Percentiles rank a stretch among this genome's conserved stretches.
Evolutionary conservation across 2,113 vertebrate genomes (phyloP).

Genomic region (Mastomys coucha): DNA sequence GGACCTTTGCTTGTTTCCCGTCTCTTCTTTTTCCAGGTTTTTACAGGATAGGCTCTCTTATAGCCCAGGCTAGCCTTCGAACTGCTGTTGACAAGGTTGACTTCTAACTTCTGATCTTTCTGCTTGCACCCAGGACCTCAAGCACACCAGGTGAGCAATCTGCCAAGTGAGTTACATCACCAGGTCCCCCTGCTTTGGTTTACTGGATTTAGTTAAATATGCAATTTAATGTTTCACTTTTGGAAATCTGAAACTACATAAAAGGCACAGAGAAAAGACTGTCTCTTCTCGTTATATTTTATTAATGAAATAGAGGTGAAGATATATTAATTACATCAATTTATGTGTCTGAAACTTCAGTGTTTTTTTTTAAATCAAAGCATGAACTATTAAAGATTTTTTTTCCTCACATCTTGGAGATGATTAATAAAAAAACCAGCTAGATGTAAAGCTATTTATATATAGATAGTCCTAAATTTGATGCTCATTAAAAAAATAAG

Average conservation of each 20-base stretch:
- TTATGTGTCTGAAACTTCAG: neutral
- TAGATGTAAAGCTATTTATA: neutral
- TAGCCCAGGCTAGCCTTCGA: neutral
- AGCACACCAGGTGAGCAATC: neutral
- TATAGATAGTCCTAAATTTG: neutral
- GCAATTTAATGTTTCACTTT: conserved; percentile 3
- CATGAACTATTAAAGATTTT: neutral
- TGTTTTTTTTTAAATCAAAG: conserved; percentile 34
- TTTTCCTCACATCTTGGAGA: neutral
- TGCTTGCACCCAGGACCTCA: neutral
- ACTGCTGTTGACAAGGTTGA: no score
- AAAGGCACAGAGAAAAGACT: neutral
- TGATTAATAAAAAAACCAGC: neutral
- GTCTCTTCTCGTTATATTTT: neutral
- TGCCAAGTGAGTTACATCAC: neutral
- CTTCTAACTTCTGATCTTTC: neutral
- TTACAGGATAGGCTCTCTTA: neutral
- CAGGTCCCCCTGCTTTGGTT: conserved; percentile 11
- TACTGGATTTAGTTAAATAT: conserved; percentile 27
- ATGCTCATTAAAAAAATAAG: neutral
- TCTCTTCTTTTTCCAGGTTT: neutral
- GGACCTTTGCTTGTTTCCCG: neutral
- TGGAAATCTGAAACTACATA: conserved; percentile 43
- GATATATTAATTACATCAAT: neutral
- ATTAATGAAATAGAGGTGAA: conserved; percentile 18